A percentile compares a stretch with the other conserved stretches of the same genome.
Evolutionary conservation across 2,888 invertebrate genomes (phyloP).

Genomic region (Prostheceraeus crozeri): DNA sequence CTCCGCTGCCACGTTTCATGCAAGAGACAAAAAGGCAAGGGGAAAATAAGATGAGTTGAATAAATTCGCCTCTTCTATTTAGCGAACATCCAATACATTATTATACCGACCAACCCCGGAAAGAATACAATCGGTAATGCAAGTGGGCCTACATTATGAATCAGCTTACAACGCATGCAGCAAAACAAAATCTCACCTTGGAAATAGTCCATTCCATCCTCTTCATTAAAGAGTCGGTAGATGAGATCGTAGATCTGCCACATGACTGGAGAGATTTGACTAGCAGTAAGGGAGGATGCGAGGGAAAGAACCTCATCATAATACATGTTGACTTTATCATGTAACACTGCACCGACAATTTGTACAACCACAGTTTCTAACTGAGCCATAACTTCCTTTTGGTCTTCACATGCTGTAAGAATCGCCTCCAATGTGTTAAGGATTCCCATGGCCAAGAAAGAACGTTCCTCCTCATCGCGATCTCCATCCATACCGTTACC

Average conservation of each 20-base stretch:
- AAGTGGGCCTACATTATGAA: no score
- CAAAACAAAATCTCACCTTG: constrained; percentile 48
- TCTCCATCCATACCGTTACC: constrained; percentile 39
- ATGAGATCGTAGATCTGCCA: constrained; percentile 78
- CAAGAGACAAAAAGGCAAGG: no score
- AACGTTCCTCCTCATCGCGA: constrained; percentile 65
- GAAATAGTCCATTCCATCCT: constrained; percentile 89
- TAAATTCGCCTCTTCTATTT: no score
- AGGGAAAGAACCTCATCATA: constrained; percentile 91
- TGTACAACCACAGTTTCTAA: constrained; percentile 34
- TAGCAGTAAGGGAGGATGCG: constrained; percentile 79
- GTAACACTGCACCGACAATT: constrained; percentile 29
- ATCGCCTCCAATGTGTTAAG: constrained; percentile 91
- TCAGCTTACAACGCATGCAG: no score
- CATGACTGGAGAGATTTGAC: constrained; percentile 80
- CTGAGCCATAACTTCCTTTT: constrained; percentile 48
- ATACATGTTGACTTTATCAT: constrained; percentile 65
- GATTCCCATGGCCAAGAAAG: constrained; percentile 90
- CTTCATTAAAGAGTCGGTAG: constrained; percentile 71
- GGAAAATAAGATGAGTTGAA: no score
- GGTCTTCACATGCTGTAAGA: constrained; percentile 76
- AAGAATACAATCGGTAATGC: no score
- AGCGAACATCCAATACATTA: no score
- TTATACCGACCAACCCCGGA: no score
- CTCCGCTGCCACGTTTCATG: no score